Evolutionary conservation across 2,888 invertebrate species (phyloP), one percentile per base, ranked within the genome.

Genomic region (Acanthosoma haemorrhoidale): DNA sequence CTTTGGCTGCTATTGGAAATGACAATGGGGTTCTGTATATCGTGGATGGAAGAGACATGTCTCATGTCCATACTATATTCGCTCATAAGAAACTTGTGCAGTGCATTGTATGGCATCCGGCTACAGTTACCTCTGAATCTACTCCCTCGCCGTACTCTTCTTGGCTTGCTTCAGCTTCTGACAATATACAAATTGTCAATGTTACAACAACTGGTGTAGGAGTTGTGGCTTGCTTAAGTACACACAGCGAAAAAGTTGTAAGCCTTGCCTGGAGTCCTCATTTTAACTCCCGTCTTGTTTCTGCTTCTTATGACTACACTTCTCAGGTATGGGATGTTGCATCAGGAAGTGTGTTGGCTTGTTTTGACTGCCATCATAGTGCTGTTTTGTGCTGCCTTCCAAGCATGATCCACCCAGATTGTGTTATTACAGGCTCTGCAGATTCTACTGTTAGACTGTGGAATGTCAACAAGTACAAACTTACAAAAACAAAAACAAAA

Each of bases 71-170:
- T 71, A 80, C 81, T 4, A 78, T 86, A 3, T 82, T 82, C 70
- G 77, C 82, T 3, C 82, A 80, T 77, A 85, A 86, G 63, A 89
- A 88, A 80, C 79, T 84, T 69, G 83, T 92, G 29, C 86, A 88
- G 76, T 82, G 83, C 68, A 78, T 90, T 1, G 82, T 81, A 4
- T 92, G 91, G 91, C 91, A 92, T 80, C 90, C 91, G 0, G 81
- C 83, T 63, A 85, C 85, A 73, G 87, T 86, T 0, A 83, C 84
- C 0, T 81, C 80, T 25, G 85, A 86, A 41, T 78, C 80, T 13
- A 81, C 80, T 29, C 79, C 82, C 59, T 88, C 88, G 0, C 80
- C 81, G 0, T 83, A 84, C 76, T 81, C 82, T 70, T 82, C 87
- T 78, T 87, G 88, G 79, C 80, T 92, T 36, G 88, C 90, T 0